Evolutionary conservation across 1,140 invertebrate species (phyloP), one percentile per base, ranked within the genome.

Genomic region (Plodia interpunctella): DNA sequence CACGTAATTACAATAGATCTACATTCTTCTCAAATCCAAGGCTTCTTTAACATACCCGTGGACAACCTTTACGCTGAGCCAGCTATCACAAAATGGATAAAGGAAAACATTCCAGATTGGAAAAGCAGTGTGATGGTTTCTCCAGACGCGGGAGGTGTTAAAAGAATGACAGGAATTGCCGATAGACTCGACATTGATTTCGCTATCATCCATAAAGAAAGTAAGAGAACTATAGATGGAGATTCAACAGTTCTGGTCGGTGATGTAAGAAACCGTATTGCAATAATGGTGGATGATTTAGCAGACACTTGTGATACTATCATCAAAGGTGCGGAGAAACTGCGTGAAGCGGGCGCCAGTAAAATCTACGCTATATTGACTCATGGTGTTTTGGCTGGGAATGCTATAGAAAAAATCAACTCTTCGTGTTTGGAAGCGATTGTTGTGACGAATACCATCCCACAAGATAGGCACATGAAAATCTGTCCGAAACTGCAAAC

Each of bases 1-100:
- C 98, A 99, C 80, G 99, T 99, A 68, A 99, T 99, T 74, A 99
- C 98, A 15, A 99, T 99, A 98, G 98, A 99, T 89, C 92, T 99
- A 51, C 98, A 99, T 90, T 98, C 98, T 30, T 99, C 98, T 58
- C 98, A 99, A 91, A 99, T 99, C 77, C 98, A 99, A 92, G 89
- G 89, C 53, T 90, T 90, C 66, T 90, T 90, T 60, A 87, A 90
- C 67, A 90, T 90, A 54, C 89, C 89, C n/a, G 89, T 90, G 18
- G 98, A 99, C 90, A 99, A 99, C 91, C 91, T 99, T 62, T 99
- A 99, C 89, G 98, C 98, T 21, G 98, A 99, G 84, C 98, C 98
- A 56, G 98, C 98, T 13, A 98, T 99, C n/a, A 90, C 99, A 17
- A 99, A 99, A 86, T 99, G 98, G 98, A 99, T 99, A 69, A 97